phyloP scores from a whole-genome alignment of 2,888 invertebrate genomes.

The Hirtodrosophila confusa region DNA sequence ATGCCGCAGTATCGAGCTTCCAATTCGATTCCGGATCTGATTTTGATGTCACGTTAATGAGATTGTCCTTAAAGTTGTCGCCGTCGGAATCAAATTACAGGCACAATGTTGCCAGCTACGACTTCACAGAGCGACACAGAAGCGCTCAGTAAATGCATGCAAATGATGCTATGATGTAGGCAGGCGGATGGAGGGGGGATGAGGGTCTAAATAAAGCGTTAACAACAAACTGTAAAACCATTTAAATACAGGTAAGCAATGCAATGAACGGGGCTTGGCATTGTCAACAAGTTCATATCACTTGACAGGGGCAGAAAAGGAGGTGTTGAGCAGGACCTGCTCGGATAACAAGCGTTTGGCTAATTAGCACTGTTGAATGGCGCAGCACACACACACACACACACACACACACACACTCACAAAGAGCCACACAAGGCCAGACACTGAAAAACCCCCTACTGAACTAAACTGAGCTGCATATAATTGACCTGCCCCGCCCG shows the following conservation, averaged over 20 bases:
- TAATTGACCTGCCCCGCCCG: slow-evolving; percentile 68
- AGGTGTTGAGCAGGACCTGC: slow-evolving; percentile 10
- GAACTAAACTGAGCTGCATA: slow-evolving; percentile 51
- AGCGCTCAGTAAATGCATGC: slow-evolving; percentile 49
- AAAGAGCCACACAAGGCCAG: slow-evolving; percentile 20
- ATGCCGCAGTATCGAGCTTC: slow-evolving; percentile 1
- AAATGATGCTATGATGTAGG: slow-evolving; percentile 62
- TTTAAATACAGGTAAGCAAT: slow-evolving; percentile 50
- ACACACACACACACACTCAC: slow-evolving; percentile 32
- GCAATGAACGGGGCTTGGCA: slow-evolving; percentile 56
- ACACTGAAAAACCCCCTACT: slow-evolving; percentile 21
- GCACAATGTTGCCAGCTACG: slow-evolving; percentile 53
- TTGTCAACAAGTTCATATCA: slow-evolving; percentile 34
- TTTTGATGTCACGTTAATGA: slow-evolving; percentile 66
- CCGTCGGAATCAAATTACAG: slow-evolving; percentile 59
- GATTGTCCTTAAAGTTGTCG: slow-evolving; percentile 65
- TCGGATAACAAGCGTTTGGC: slow-evolving; percentile 61
- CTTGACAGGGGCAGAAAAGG: not conserved
- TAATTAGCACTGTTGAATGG: slow-evolving; percentile 61
- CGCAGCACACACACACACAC: slow-evolving; percentile 32
- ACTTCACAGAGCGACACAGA: slow-evolving; percentile 8
- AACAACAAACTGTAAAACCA: slow-evolving; percentile 52
- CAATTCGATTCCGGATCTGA: slow-evolving; percentile 33
- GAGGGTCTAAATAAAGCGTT: slow-evolving; percentile 14
- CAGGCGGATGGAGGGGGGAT: not conserved